Evolutionary conservation across 2,113 vertebrate species (phyloP), one percentile per base, ranked within the genome.

Genomic region (Sturnira hondurensis): DNA sequence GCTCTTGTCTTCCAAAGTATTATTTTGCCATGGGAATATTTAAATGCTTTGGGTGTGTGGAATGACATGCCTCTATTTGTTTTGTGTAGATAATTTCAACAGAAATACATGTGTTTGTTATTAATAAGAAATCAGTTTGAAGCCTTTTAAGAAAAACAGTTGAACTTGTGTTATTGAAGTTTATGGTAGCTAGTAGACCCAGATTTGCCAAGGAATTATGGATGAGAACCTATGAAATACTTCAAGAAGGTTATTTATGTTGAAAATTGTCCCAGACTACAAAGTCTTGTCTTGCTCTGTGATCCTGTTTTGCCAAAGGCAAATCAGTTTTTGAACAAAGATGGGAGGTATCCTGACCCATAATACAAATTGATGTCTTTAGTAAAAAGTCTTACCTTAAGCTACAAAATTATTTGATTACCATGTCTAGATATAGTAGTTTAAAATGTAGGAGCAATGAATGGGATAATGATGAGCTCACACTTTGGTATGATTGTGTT

Each of bases 311-410:
- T 85, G 81, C 81, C 91, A 96, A 78, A 86, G 77, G 61, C 61
- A 93, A 88, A 94, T 82, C 58, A 26, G 10, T 94, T 94, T 96
- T 58, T 94, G n/a, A 92, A 78, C 8, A 1, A 5, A 77, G 67
- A 87, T 26, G 33, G 16, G 38, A 96, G 68, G 22, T 71, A 82
- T 56, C 50, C 36, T 92, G 78, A 93, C 56, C 78, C 70, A 24
- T 71, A 81, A 73, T 63, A 78, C 81, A 96, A 96, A 97, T 78
- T 68, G 43, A 16, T 85, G 36, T 97, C 71, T 96, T 90, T 94
- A 93, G 52, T 70, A 78, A 93, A 90, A 77, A 81, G 65, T 54
- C 86, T 84, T 82, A 93, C 81, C 43, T 96, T 84, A 31, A 95
- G 71, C 31, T 61, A 50, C 9, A 41, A 89, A 92, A 14, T 71